Evolutionary conservation across 1,140 invertebrate species (phyloP).

Genomic region (Trichonephila clavipes): DNA sequence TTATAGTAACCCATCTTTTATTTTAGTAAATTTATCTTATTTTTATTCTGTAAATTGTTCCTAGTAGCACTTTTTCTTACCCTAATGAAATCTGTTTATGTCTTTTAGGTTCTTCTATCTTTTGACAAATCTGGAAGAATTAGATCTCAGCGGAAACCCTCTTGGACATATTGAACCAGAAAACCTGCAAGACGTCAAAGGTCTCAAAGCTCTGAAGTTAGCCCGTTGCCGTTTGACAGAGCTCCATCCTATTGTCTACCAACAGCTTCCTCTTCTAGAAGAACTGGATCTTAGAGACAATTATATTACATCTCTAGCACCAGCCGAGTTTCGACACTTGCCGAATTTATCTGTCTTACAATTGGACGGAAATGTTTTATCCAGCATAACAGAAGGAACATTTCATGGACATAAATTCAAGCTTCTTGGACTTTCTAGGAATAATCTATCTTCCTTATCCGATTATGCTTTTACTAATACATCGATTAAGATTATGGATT

Average conservation of each 20-base stretch:
- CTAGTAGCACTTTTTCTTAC: too few relatives aligned
- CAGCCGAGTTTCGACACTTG: slow-evolving; percentile 81
- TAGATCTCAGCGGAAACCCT: slow-evolving; percentile 89
- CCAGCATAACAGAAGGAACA: slow-evolving; percentile 86
- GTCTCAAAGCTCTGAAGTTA: slow-evolving; percentile 86
- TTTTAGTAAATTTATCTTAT: too few relatives aligned
- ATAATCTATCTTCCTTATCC: slow-evolving; percentile 87
- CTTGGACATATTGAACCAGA: slow-evolving; percentile 86
- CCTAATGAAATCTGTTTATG: too few relatives aligned
- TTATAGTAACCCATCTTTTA: too few relatives aligned
- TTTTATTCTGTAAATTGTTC: too few relatives aligned
- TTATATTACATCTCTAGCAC: slow-evolving; percentile 84
- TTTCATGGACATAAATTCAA: slow-evolving; percentile 84
- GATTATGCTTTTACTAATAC: slow-evolving; percentile 86
- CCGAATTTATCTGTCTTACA: slow-evolving; percentile 84
- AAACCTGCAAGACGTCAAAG: slow-evolving; percentile 78
- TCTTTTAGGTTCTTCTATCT: slow-evolving; percentile 84
- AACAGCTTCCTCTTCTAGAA: slow-evolving; percentile 76
- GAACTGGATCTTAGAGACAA: slow-evolving; percentile 83
- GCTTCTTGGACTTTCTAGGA: slow-evolving; percentile 84
- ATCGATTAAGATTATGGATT: slow-evolving; percentile 85
- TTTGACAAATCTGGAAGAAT: slow-evolving; percentile 85
- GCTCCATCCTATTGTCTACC: slow-evolving; percentile 78
- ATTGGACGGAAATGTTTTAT: slow-evolving; percentile 88
- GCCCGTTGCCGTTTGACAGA: slow-evolving; percentile 75